Conservation (phyloP, 2,888 invertebrate genomes). For the Torymus auratus region DNA sequence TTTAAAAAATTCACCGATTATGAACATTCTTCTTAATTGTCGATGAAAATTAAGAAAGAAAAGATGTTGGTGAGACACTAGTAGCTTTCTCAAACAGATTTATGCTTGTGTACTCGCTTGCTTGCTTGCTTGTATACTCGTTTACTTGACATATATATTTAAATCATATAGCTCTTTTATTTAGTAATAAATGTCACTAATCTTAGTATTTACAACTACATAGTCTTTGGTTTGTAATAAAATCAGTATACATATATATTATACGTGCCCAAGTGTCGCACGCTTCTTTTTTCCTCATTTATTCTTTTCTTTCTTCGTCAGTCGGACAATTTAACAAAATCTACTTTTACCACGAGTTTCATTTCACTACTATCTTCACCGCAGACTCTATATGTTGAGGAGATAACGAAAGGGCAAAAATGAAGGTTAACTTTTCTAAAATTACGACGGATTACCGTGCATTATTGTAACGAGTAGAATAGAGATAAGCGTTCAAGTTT, state of each 20-base stretch:
- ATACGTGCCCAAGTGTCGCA: conserved; percentile 47
- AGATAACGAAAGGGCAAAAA: conserved; percentile 52
- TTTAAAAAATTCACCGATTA: no score
- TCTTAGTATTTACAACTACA: conserved; percentile 38
- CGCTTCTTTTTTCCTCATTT: conserved; percentile 47
- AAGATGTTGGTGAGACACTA: conserved; percentile 44
- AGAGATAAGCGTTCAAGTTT: background rate
- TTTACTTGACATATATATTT: conserved; percentile 50
- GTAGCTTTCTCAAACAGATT: conserved; percentile 47
- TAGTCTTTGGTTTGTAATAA: conserved; percentile 39
- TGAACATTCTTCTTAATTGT: conserved; percentile 16
- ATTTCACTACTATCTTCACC: background rate
- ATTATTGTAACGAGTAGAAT: background rate
- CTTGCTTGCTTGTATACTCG: conserved; percentile 61
- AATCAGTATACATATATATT: conserved; percentile 12
- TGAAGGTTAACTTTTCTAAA: conserved; percentile 52
- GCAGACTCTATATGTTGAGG: background rate
- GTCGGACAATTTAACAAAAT: conserved; percentile 1
- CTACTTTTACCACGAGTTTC: background rate
- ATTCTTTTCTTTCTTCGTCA: conserved; percentile 52
- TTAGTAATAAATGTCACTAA: conserved; percentile 54
- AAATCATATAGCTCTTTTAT: conserved; percentile 43
- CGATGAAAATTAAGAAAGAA: conserved; percentile 29
- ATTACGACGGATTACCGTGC: background rate
- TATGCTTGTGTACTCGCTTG: conserved; percentile 61